A percentile compares a stretch with the other conserved stretches of the same genome.
Conservation (phyloP, 1,140 invertebrate genomes). For the Drosophila nigromelanica region DNA sequence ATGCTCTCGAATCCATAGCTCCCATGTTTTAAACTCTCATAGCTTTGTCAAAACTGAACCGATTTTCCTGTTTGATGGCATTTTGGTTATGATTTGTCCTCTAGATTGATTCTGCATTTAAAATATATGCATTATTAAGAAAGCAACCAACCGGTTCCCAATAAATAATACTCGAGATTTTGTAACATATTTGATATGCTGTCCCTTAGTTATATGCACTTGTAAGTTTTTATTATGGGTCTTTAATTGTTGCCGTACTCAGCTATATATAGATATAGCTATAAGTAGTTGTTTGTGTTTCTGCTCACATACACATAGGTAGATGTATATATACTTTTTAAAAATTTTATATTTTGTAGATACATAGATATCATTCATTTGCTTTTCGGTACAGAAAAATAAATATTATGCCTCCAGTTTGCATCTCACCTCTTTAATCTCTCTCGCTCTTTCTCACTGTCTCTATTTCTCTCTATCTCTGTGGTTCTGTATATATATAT, state of each 20-base stretch:
- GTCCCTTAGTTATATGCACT: constrained; percentile 60
- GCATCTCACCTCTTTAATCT: constrained; percentile 1
- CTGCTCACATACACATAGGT: constrained; percentile 27
- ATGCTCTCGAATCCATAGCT: too few species aligned
- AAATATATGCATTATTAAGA: too few species aligned
- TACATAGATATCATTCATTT: constrained; percentile 42
- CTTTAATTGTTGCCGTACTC: constrained; percentile 48
- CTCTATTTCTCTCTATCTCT: constrained; percentile 17
- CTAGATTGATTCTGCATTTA: too few species aligned
- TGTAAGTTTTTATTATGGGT: constrained; percentile 60
- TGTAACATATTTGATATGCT: constrained; percentile 78
- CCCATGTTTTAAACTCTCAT: too few species aligned
- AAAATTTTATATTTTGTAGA: constrained; percentile 26
- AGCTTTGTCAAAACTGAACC: too few species aligned
- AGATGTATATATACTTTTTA: constrained; percentile 40
- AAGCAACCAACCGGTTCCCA: background rate
- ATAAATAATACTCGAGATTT: constrained; percentile 26
- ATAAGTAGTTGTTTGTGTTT: constrained; percentile 28
- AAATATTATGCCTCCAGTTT: constrained; percentile 14
- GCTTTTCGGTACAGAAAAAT: constrained; percentile 24
- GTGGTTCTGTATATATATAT: constrained; percentile 24
- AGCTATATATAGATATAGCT: constrained; percentile 35
- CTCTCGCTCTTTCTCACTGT: constrained; percentile 3
- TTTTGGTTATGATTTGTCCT: too few species aligned
- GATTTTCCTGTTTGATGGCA: too few species aligned